Evolutionary conservation across 2,888 invertebrate species (phyloP).

Genomic region (Halictus quadricinctus): DNA sequence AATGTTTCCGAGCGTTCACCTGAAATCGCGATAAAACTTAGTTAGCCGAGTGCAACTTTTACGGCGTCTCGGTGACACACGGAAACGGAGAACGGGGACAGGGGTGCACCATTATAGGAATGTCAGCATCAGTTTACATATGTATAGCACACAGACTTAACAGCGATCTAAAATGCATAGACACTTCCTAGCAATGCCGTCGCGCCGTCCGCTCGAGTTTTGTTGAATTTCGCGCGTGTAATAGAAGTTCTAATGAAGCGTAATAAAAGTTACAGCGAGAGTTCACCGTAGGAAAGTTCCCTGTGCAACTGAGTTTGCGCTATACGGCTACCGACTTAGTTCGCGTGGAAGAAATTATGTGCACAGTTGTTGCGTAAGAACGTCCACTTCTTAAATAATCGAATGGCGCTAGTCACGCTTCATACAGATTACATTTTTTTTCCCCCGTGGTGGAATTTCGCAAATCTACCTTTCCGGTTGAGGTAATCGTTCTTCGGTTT

Average conservation of each 20-base stretch:
- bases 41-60: not conserved
- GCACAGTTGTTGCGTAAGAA: constrained; percentile 33
- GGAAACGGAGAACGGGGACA: not conserved
- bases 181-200: constrained; percentile 4
- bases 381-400: constrained; percentile 37
- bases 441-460: not conserved
- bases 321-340: constrained; percentile 28
- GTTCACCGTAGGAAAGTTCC: constrained; percentile 41
- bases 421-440: constrained; percentile 26
- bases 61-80: not conserved
- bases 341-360: constrained; percentile 45
- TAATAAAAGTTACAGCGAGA: constrained; percentile 46
- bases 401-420: constrained; percentile 24
- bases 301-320: constrained; percentile 41
- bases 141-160: not conserved
- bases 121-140: not conserved
- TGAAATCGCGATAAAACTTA: not conserved
- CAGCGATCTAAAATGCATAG: not conserved
- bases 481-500: not conserved
- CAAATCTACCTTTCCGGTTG: not conserved
- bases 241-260: constrained; percentile 33
- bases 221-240: constrained; percentile 28
- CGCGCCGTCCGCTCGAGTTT: constrained; percentile 14
- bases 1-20: not conserved
- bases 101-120: not conserved